Evolutionary conservation across 2,797 vertebrate genomes (phyloP), one percentile per base, ranked within the genome.

Genomic region (Gadopsis bispinosus): DNA sequence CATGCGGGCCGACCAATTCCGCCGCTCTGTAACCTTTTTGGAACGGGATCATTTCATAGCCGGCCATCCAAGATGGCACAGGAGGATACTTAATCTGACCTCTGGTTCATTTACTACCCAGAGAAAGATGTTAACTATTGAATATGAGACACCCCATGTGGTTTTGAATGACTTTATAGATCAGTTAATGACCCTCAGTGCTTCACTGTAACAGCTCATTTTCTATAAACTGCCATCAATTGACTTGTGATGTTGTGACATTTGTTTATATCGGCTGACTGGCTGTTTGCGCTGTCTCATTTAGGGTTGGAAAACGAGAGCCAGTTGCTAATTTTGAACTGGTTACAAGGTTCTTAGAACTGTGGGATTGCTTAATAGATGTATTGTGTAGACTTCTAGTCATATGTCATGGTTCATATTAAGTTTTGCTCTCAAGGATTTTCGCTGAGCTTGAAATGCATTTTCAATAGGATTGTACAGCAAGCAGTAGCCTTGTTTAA

Each of bases 81-180:
- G 61, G 80, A 79, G 65, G 71, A 74, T 31, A 69, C 43, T 86
- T 71, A 70, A 87, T 84, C 76, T 74, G 62, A 84, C 59, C 63
- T 64, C 37, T 45, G 65, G 14, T 37, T 79, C 47, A 75, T 77
- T 80, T 51, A 66, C 53, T 39, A 10, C 56, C 69, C 63, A 43
- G 58, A 43, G 50, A 62, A 55, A 41, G 33, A 71, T 55, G 56
- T 59, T 59, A 59, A 33, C 35, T 77, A 83, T 86, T 73, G 79
- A 87, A 84, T 63, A 56, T 67, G 31, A 63, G 69, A 59, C 54
- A 29, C 26, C 33, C n/a, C 55, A 39, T 64, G 79, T 59, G 75
- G 58, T 53, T 73, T 77, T 33, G 10, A 69, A 76, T 13, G 68
- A 43, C 17, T 83, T 59, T 62, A 67, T 77, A 56, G 53, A 80